Evolutionary conservation across 1,140 invertebrate genomes (phyloP).

Genomic region (Cyclargus thomasi): DNA sequence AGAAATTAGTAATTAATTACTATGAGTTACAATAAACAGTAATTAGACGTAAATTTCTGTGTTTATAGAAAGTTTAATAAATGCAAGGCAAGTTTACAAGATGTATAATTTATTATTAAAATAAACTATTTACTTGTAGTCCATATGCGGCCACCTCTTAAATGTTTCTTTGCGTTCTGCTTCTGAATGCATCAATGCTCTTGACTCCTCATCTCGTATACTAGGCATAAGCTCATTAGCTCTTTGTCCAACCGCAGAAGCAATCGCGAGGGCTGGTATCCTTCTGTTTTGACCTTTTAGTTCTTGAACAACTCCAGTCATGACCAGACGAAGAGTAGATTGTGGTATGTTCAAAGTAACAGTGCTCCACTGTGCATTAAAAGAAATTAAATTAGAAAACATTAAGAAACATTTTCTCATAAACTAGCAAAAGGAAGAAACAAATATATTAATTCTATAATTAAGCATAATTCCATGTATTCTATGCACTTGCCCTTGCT

Average conservation of each 20-base stretch:
- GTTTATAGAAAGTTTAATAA: too few species aligned
- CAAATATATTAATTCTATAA: too few species aligned
- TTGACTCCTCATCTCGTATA: conserved; percentile 76
- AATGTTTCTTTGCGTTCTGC: conserved; percentile 92
- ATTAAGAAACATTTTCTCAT: too few species aligned
- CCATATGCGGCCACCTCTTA: conserved; percentile 96
- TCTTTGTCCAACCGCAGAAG: conserved; percentile 90
- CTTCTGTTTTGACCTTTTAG: conserved; percentile 87
- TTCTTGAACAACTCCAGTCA: conserved; percentile 85
- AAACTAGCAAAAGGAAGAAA: too few species aligned
- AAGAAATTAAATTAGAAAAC: conserved; percentile 19
- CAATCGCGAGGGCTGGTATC: conserved; percentile 89
- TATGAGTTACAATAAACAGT: too few species aligned
- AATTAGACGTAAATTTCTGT: too few species aligned
- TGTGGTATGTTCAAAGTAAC: conserved; percentile 88
- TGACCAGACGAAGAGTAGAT: conserved; percentile 85
- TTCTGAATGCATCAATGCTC: conserved; percentile 92
- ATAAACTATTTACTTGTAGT: conserved; percentile 86
- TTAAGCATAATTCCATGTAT: too few species aligned
- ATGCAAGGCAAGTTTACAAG: not conserved
- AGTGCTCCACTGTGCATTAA: conserved; percentile 87
- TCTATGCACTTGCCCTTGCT: too few species aligned
- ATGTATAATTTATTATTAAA: not conserved
- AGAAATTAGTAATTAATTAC: too few species aligned
- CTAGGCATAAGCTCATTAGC: conserved; percentile 82